Base-by-base conservation (phyloP, 2,797 vertebrate genomes). In the Schizopygopsis malacanthus region DNA sequence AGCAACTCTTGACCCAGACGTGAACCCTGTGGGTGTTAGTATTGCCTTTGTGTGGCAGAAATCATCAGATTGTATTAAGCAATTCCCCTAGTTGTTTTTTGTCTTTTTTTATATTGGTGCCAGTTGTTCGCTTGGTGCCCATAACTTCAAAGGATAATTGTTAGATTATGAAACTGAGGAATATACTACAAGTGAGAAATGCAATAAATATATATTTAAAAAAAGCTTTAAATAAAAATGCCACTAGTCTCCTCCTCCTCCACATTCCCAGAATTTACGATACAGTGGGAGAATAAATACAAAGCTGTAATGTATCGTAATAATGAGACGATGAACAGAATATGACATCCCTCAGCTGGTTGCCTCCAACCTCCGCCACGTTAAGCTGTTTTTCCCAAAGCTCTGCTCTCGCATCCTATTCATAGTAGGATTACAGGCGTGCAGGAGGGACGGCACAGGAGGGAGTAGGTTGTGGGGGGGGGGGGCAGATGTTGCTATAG, bases 401-500 rank as follows among this genome's bases (percentile, higher is more conserved):
- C 91, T 89, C 83, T 43, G 83, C 81, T 91, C 91, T 84, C 71
- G 92, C 94, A 90, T 93, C 94, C 92, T 89, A 83, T 92, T 94
- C 92, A 91, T 89, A 91, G 93, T 90, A 92, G 95, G 95, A 95
- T 94, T 93, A 89, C 88, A 79, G 87, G 87, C 83, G 59, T 87
- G 81, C 71, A 83, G 87, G 87, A 56, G 79, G 85, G 90, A 88
- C 90, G 90, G 79, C 67, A n/a, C 25, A 72, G 16, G 39, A 59
- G 82, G 85, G 90, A 87, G 92, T 90, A 61, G 79, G 47, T 25
- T 15, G 45, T 15, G 45, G 37, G 81, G 71, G 76, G 45, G 37
- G 81, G 71, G 76, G 79, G 18, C 41, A 92, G 91, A 87, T 92
- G 95, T 95, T 94, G 91, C 94, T 91, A 95, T 95, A 86, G 94